These are phyloP conservation scores for Sapajus apella DNA, from an alignment of 2,113 vertebrate genomes.

Conservation along the genomic window DNA sequence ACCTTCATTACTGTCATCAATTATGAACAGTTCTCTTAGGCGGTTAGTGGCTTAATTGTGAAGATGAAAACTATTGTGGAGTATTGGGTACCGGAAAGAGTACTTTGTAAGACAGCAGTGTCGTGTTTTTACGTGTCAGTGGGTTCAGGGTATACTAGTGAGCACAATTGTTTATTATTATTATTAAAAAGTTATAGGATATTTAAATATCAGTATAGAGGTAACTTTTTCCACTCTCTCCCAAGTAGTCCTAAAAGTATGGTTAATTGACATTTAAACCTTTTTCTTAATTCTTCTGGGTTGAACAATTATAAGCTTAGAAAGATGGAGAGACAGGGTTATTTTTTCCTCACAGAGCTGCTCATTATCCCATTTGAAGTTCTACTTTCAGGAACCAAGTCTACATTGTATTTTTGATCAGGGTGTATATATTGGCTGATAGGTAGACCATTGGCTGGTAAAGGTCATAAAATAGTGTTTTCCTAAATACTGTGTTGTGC, in stretches of 20 bases:
- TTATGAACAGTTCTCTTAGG: constrained; percentile 44
- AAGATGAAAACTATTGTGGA: not conserved
- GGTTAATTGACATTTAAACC: not conserved
- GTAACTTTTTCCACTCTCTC: not conserved
- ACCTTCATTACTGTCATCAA: constrained; percentile 28
- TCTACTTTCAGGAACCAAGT: not conserved
- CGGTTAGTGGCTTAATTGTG: not conserved
- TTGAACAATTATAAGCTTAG: not conserved
- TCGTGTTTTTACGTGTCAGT: not conserved
- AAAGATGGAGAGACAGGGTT: not conserved
- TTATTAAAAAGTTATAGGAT: constrained; percentile 1
- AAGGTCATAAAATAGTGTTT: not conserved
- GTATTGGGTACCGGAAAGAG: not conserved
- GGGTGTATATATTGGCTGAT: not conserved
- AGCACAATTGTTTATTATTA: not conserved
- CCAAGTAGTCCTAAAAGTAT: not conserved
- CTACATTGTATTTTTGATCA: not conserved
- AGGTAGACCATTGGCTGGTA: not conserved
- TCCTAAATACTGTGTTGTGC: not conserved
- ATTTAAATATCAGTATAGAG: not conserved
- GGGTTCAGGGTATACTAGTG: not conserved
- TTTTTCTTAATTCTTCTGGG: not conserved
- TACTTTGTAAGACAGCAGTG: too few relatives aligned
- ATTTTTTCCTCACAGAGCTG: not conserved
- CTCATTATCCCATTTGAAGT: not conserved